Evolutionary conservation across 2,113 vertebrate species (phyloP).

Genomic region (Sebastes schlegelii): DNA sequence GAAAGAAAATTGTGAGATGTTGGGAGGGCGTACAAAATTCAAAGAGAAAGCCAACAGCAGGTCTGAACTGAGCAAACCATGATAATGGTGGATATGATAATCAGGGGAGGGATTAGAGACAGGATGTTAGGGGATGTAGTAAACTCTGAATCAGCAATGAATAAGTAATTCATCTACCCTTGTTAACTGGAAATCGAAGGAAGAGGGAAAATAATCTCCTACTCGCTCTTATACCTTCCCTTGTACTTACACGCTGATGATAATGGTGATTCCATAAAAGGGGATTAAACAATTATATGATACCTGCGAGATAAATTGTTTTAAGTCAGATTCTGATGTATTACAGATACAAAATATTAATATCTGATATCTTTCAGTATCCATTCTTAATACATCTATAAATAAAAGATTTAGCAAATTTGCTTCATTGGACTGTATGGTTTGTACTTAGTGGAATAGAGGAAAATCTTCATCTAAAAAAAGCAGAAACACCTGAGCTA

Average conservation of each 20-base stretch:
- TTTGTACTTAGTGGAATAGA: not conserved
- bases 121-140: constrained; percentile 1
- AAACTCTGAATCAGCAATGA: constrained; percentile 28
- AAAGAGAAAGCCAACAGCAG: not conserved
- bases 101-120: constrained; percentile 30
- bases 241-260: not conserved
- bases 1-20: not conserved
- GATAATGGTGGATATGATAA: constrained; percentile 35
- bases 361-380: not conserved
- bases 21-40: not conserved
- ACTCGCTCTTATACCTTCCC: not conserved
- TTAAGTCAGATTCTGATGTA: not conserved
- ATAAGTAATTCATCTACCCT: constrained; percentile 11
- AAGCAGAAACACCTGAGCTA: not conserved
- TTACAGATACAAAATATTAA: not conserved
- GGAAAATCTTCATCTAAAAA: not conserved
- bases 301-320: not conserved
- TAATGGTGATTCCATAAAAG: not conserved
- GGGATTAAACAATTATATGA: not conserved
- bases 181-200: constrained; percentile 14
- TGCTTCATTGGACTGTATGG: not conserved
- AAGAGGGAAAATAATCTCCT: not conserved
- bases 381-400: not conserved
- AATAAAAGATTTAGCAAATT: not conserved
- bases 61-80: constrained; percentile 18